Base-by-base conservation (phyloP, 2,888 invertebrate genomes). In the Melanargia galathea region DNA sequence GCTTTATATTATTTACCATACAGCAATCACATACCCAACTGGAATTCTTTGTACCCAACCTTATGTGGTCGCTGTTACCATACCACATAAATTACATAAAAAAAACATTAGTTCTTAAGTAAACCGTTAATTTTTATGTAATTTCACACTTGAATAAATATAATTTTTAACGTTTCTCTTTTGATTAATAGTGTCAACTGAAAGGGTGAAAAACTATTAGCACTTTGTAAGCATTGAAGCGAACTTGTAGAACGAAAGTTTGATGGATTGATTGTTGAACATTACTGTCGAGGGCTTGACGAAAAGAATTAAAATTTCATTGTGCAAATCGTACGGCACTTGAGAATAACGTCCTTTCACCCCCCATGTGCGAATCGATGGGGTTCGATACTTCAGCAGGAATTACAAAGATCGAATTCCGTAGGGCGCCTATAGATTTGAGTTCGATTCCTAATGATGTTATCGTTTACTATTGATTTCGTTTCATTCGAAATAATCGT, bases 381-480 rank as follows among this genome's bases (percentile, higher is more conserved):
- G 83, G 80, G 81, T 76, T 63, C 71, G 62, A 75, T 71, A 71
- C 60, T 40, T 26, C 57, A 49, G 18, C 35, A 30, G 33, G 49
- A 30, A 51, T 33, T 51, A 11, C 20, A 18, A 52, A 52, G 71
- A 69, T 66, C 65, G 64, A 30, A 70, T 67, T 73, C 85, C 72
- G 74, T 82, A 74, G 86, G 87, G 83, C 75, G 74, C 78, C 80
- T 73, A 77, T 79, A 73, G 76, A 84, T 81, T 82, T 72, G 75
- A 73, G 70, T 82, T 84, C 77, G 75, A 83, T 79, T 77, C 70
- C 76, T 90, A 90, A 90, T 90, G 90, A 89, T 88, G 78, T 86
- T 86, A 86, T 86, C 83, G 84, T 71, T 75, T 70, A 73, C 74
- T 73, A 76, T 78, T 73, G 75, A 79, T 79, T 75, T 67, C 67